Evolutionary conservation across 2,888 invertebrate species (phyloP).

Genomic region (Pandemis heparana): DNA sequence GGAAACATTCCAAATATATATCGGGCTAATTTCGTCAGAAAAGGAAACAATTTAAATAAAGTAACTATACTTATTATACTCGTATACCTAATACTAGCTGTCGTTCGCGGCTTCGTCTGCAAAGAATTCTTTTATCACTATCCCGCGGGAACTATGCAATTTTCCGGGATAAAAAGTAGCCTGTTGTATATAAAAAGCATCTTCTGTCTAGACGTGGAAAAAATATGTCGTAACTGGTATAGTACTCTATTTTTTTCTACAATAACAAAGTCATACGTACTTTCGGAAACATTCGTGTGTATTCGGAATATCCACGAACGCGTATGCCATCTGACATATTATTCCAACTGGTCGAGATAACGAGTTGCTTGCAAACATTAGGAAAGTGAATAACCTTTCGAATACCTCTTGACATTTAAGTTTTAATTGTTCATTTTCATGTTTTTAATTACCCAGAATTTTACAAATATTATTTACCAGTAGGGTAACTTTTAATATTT

Average conservation of each 20-base stretch:
- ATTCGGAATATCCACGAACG: constrained; percentile 3
- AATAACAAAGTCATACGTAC: background rate
- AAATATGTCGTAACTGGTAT: too few species aligned
- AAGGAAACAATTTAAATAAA: too few species aligned
- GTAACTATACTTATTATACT: too few species aligned
- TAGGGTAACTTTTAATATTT: background rate
- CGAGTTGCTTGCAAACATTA: constrained; percentile 9
- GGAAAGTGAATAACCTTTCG: background rate
- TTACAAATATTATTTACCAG: background rate
- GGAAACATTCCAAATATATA: too few species aligned
- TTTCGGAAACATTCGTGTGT: background rate
- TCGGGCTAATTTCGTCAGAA: too few species aligned
- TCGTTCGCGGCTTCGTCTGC: too few species aligned
- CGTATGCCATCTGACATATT: constrained; percentile 2
- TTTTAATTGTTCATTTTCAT: background rate
- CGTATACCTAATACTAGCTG: too few species aligned
- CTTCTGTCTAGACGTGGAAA: too few species aligned
- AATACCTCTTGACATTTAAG: background rate
- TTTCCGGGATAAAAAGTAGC: too few species aligned
- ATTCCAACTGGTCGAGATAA: constrained; percentile 7
- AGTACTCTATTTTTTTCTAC: background rate
- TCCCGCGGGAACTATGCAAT: too few species aligned
- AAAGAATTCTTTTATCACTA: too few species aligned
- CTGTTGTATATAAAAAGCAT: too few species aligned
- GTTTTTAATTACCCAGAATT: background rate